Evolutionary conservation across 1,140 invertebrate genomes (phyloP).

Genomic region (Drosophila bifasciata): DNA sequence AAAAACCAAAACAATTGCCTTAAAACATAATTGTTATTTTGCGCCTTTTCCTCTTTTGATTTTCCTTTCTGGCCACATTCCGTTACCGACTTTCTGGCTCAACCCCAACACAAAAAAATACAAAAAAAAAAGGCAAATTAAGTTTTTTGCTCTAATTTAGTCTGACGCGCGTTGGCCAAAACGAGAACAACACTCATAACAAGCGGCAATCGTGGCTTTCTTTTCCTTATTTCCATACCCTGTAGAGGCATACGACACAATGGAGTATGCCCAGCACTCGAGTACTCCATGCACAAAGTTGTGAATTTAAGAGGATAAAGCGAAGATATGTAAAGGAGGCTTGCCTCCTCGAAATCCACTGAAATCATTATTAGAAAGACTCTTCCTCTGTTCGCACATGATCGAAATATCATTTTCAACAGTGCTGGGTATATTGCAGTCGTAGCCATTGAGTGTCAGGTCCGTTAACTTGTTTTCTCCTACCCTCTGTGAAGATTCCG

Average conservation of each 20-base stretch:
- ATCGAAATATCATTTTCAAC: too few relatives aligned
- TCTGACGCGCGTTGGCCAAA: constrained; percentile 65
- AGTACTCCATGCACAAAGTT: too few relatives aligned
- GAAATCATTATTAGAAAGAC: too few relatives aligned
- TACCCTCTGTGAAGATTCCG: constrained; percentile 23
- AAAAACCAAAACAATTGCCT: constrained; percentile 80
- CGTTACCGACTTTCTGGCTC: constrained; percentile 67
- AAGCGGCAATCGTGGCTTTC: constrained; percentile 53
- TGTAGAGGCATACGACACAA: too few relatives aligned
- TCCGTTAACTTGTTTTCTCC: too few relatives aligned
- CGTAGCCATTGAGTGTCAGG: too few relatives aligned
- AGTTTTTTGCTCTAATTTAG: constrained; percentile 82
- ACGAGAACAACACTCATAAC: constrained; percentile 55
- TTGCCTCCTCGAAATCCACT: too few relatives aligned
- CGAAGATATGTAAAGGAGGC: too few relatives aligned
- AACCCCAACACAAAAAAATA: constrained; percentile 28
- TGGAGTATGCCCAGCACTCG: not conserved
- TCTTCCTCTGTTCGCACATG: too few relatives aligned
- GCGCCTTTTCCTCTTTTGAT: constrained; percentile 72
- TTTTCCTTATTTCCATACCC: constrained; percentile 12
- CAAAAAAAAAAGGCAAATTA: constrained; percentile 67
- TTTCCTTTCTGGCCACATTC: constrained; percentile 43
- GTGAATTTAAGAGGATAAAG: too few relatives aligned
- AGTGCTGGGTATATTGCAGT: too few relatives aligned
- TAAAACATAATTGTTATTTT: constrained; percentile 83